Evolutionary conservation across 1,140 invertebrate genomes (phyloP).

Genomic region (Macrocentrus cingulum): DNA sequence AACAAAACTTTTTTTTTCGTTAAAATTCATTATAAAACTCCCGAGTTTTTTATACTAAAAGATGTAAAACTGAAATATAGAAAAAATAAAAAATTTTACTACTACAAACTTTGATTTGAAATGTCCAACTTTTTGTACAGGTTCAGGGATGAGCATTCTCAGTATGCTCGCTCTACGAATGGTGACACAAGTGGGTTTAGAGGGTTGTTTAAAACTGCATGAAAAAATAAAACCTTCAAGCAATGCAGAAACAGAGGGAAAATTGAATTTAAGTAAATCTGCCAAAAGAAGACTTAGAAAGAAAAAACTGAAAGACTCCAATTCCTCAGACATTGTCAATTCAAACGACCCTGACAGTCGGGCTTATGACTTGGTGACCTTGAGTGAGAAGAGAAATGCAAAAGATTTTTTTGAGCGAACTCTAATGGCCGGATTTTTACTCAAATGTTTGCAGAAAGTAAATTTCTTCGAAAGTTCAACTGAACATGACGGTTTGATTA

Average conservation of each 20-base stretch:
- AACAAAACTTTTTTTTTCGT: too few species aligned
- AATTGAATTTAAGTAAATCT: conserved; percentile 34
- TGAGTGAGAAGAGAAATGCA: conserved; percentile 64
- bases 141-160: conserved; percentile 79
- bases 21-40: too few species aligned
- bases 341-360: conserved; percentile 47
- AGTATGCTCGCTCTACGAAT: conserved; percentile 75
- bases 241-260: background rate
- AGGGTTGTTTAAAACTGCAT: conserved; percentile 59
- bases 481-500: conserved; percentile 4
- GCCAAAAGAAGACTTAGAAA: conserved; percentile 37
- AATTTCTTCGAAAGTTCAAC: conserved; percentile 61
- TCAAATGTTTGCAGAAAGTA: conserved; percentile 69
- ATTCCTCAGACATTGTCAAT: background rate
- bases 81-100: too few species aligned
- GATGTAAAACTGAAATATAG: too few species aligned
- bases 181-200: conserved; percentile 66
- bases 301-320: conserved; percentile 37
- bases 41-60: too few species aligned
- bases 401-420: conserved; percentile 77
- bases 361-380: conserved; percentile 71
- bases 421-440: conserved; percentile 76
- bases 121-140: conserved; percentile 34
- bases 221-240: conserved; percentile 31
- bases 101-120: too few species aligned